Evolutionary conservation across 64 coral and sea anemone species (phyloP).

Genomic region (Porites lutea): DNA sequence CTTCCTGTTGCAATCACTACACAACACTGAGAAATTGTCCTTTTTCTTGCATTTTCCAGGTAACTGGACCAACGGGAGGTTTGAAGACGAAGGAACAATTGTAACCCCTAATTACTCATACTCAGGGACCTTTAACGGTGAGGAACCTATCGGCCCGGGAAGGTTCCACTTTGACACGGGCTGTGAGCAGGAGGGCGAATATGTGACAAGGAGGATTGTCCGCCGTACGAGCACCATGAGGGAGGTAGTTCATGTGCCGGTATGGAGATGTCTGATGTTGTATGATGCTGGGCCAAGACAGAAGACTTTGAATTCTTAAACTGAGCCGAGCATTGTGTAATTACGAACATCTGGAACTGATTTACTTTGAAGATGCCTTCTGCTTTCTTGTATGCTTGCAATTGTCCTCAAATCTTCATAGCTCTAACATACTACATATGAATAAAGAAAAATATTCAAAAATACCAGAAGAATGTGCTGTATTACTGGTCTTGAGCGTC

Average conservation of each 20-base stretch:
- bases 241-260: conserved; percentile 53
- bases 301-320: not conserved
- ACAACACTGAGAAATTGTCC: no score
- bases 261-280: conserved; percentile 55
- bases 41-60: not conserved
- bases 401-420: no score
- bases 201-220: conserved; percentile 31
- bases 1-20: no score
- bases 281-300: not conserved
- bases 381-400: no score
- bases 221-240: conserved; percentile 8
- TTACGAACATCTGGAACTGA: not conserved
- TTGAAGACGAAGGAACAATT: conserved; percentile 67
- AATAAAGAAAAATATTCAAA: no score
- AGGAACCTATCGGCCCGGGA: conserved; percentile 68
- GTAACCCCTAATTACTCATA: conserved; percentile 51
- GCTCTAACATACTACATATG: no score
- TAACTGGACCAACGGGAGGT: conserved; percentile 68
- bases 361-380: not conserved
- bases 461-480: no score
- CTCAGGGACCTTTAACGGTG: conserved; percentile 64
- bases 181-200: conserved; percentile 78
- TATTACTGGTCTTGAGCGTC: no score
- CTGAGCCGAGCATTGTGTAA: no score
- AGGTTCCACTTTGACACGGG: conserved; percentile 75